Evolutionary conservation across 1,140 invertebrate genomes (phyloP), one percentile per base, ranked within the genome.

Genomic region (Drosophila elegans): DNA sequence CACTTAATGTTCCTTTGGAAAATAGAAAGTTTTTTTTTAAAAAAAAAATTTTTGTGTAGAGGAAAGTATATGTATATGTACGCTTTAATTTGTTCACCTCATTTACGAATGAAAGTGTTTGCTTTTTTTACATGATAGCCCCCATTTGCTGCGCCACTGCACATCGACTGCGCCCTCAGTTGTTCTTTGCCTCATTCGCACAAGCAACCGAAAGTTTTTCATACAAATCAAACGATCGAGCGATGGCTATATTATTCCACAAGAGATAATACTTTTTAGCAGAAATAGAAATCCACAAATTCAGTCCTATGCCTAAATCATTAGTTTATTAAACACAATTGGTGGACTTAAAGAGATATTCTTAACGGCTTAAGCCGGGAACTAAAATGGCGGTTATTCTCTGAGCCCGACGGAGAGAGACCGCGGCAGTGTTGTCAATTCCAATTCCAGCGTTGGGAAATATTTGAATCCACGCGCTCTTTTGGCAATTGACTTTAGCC

Each of bases 331-430:
- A 11, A 45, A 34, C 52, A 11, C 21, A 52, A 45, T 36, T 12
- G 32, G 36, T n/a, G 32, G 16, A 32, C 16, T 45, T 7, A 13
- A 11, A 45, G 12, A 32, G 29, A 1, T 27, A 54, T 27, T 49
- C 27, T 54, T 11, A 11, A 32, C 36, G 29, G 32, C 29, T 44
- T 56, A 55, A 29, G 21, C 44, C 12, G 13, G 10, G 42, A 60
- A 25, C 44, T 25, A 62, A 72, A 72, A 72, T 72, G 68, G 68
- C 45, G 16, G 44, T n/a, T 32, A 29, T n/a, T 32, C 27, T 49
- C 36, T 16, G 25, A 63, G 29, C 11, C 5, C 34, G 21, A 39
- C 25, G 25, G 29, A 41, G 34, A 41, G 48, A 62, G 49, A 16
- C 16, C 21, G 51, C 25, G 32, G 27, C 25, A 51, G 45, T 45